phyloP scores from a whole-genome alignment of 2,797 vertebrate species.

The Myotis daubentonii region DNA sequence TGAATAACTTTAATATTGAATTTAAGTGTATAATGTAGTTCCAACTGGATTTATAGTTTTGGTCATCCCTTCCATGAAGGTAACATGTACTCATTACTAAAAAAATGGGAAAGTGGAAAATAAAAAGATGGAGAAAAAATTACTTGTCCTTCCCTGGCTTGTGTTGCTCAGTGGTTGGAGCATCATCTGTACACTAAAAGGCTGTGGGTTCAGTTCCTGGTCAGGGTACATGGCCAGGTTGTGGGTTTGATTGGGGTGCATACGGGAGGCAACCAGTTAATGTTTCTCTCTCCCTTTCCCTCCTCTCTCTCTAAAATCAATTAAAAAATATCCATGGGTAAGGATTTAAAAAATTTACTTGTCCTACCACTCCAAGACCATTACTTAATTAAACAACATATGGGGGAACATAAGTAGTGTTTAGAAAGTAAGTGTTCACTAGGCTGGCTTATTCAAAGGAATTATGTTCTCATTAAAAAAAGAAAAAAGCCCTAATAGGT shows the following conservation, averaged over 20 bases:
- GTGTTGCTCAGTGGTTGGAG: not conserved
- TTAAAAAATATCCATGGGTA: not conserved
- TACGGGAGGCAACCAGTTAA: not conserved
- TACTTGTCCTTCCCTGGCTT: not conserved
- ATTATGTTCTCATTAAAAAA: not conserved
- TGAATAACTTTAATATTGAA: constrained; percentile 17
- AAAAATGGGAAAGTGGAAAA: constrained; percentile 34
- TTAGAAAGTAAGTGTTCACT: constrained; percentile 32
- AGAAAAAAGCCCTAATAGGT: no score
- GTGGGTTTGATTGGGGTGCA: not conserved
- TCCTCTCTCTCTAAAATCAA: not conserved
- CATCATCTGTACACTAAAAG: not conserved
- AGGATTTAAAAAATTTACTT: not conserved
- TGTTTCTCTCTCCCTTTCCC: not conserved
- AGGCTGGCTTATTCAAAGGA: not conserved
- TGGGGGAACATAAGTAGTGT: not conserved
- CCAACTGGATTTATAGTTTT: constrained; percentile 50
- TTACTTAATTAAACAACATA: not conserved
- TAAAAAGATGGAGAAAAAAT: not conserved
- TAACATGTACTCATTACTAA: not conserved
- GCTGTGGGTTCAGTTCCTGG: not conserved
- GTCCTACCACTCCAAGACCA: not conserved
- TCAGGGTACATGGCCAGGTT: not conserved
- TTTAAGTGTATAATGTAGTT: constrained; percentile 12
- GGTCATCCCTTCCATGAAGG: constrained; percentile 10